Evolutionary conservation across 2,797 vertebrate genomes (phyloP).

Genomic region (Cossypha niveicapilla): DNA sequence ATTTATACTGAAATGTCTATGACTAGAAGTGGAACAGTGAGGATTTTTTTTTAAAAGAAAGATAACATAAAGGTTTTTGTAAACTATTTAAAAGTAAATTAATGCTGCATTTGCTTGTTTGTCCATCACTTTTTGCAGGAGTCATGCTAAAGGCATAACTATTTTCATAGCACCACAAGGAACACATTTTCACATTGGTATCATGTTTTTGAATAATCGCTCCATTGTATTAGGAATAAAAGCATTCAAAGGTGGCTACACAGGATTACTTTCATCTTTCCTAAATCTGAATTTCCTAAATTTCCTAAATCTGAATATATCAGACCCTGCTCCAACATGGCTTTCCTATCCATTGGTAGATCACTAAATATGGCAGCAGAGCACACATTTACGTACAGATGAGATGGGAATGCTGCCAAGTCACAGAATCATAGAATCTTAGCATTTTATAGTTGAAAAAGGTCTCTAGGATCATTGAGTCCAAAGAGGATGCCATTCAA

Average conservation of each 20-base stretch:
- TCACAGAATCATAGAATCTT: background rate
- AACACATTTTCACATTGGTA: background rate
- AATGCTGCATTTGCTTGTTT: constrained; percentile 3
- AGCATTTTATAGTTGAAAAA: background rate
- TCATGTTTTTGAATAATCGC: constrained; percentile 11
- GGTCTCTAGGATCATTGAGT: background rate
- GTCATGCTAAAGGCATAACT: background rate
- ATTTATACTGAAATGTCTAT: constrained; percentile 4
- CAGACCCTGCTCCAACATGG: background rate
- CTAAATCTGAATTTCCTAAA: background rate
- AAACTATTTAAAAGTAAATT: background rate
- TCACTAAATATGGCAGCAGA: background rate
- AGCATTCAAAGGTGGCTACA: background rate
- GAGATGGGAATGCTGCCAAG: background rate
- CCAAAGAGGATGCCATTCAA: background rate
- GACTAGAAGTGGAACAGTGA: background rate
- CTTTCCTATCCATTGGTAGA: background rate
- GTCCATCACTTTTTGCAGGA: background rate
- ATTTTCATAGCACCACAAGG: constrained; percentile 2
- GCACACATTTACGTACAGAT: accelerated
- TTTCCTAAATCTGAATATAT: constrained; percentile 4
- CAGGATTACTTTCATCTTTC: background rate
- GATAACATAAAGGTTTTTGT: background rate
- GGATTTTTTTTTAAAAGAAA: background rate
- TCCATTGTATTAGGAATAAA: background rate